Evolutionary conservation across 2,113 vertebrate genomes (phyloP).

Genomic region (Seriola rivoliana): DNA sequence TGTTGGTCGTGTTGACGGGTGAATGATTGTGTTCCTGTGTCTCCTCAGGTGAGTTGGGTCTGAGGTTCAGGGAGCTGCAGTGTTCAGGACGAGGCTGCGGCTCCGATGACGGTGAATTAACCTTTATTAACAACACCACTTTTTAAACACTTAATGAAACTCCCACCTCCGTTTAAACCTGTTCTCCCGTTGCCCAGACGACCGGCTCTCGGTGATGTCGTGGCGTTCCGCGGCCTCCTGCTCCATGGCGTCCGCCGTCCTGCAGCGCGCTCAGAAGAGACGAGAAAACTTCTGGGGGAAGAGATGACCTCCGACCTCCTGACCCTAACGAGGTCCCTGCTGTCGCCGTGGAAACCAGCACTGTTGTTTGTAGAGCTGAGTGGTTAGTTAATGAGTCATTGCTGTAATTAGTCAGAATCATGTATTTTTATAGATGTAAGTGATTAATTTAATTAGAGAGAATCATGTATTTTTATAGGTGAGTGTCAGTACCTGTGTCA

Average conservation of each 20-base stretch:
- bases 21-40: background rate
- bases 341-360: constrained; percentile 7
- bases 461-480: too few relatives aligned
- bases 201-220: constrained; percentile 71
- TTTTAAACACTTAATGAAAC: background rate
- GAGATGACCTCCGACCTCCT: constrained; percentile 48
- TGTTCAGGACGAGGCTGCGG: constrained; percentile 46
- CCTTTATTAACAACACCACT: background rate
- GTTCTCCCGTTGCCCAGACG: constrained; percentile 38
- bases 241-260: constrained; percentile 58
- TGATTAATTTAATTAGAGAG: too few relatives aligned
- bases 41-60: constrained; percentile 67
- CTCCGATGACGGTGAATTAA: constrained; percentile 62
- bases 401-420: background rate
- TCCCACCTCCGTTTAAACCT: background rate
- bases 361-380: background rate
- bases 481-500: too few relatives aligned
- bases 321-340: background rate
- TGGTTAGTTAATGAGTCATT: background rate
- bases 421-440: too few relatives aligned
- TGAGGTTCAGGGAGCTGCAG: constrained; percentile 54
- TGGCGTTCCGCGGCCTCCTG: constrained; percentile 70
- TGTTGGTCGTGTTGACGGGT: too few relatives aligned
- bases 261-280: constrained; percentile 75
- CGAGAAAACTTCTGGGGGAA: constrained; percentile 73